phyloP scores from a whole-genome alignment of 2,113 vertebrate species.

The Sapajus apella region DNA sequence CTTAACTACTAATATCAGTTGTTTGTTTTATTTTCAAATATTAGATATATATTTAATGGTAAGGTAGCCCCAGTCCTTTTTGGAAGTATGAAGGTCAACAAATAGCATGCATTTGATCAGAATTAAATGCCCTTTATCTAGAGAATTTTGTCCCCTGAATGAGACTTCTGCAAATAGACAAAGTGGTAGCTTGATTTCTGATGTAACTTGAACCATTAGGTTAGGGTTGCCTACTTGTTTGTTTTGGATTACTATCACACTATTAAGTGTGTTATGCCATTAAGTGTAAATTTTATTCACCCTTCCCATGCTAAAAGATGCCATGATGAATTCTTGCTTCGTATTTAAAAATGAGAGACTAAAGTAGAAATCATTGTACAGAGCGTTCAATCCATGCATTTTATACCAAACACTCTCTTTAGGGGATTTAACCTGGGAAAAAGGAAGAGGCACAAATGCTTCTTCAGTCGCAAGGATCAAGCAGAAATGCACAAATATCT shows the following conservation, averaged over 20 bases:
- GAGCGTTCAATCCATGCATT: not conserved
- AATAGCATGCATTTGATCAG: not conserved
- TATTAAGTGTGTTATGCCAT: conserved; percentile 67
- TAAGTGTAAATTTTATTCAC: conserved; percentile 66
- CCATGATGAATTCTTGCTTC: not conserved
- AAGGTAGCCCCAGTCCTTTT: not conserved
- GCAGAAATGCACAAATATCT: not conserved
- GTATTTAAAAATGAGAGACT: conserved; percentile 10
- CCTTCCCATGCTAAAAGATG: conserved; percentile 5
- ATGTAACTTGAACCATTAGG: conserved; percentile 29
- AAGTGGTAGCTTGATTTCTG: not conserved
- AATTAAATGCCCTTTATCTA: not conserved
- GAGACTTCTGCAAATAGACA: not conserved
- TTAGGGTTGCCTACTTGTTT: conserved; percentile 58
- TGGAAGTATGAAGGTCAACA: not conserved
- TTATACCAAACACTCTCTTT: not conserved
- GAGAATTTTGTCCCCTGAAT: not conserved
- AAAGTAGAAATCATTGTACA: not conserved
- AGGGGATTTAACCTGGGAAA: not conserved
- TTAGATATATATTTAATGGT: not conserved
- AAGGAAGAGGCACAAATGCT: not conserved
- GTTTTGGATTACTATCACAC: conserved; percentile 63
- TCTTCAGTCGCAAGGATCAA: not conserved
- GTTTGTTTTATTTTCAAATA: not conserved
- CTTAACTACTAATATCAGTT: not conserved